phyloP scores from a whole-genome alignment of 2,113 vertebrate genomes.

The Anarhynchus alexandrinus region DNA sequence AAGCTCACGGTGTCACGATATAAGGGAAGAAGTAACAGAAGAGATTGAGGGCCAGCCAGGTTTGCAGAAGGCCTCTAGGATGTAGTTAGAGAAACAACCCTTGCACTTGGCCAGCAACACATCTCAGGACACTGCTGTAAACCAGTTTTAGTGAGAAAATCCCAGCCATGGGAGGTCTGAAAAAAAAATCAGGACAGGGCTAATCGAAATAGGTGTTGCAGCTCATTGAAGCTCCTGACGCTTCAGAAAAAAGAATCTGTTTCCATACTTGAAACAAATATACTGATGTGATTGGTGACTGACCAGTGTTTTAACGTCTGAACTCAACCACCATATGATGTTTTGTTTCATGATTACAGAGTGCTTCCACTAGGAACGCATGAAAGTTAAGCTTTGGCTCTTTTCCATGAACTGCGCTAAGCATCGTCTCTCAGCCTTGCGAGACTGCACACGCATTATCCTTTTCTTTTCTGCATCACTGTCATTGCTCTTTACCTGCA shows the following conservation, averaged over 20 bases:
- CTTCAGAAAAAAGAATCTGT: background rate
- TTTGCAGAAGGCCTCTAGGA: background rate
- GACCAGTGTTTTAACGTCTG: background rate
- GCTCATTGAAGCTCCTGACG: background rate
- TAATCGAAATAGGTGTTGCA: background rate
- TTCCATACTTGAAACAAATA: conserved; percentile 16
- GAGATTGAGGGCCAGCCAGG: background rate
- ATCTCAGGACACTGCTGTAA: background rate
- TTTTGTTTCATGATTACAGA: conserved; percentile 35
- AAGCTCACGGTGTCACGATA: background rate
- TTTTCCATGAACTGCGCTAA: background rate
- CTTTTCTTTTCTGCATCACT: background rate
- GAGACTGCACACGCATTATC: background rate
- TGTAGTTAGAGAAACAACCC: background rate
- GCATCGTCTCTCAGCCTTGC: background rate
- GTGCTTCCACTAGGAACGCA: background rate
- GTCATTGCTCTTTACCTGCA: background rate
- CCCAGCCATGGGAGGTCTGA: background rate
- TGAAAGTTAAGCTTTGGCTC: conserved; percentile 5
- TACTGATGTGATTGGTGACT: background rate
- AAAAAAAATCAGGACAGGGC: background rate
- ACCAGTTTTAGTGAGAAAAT: background rate
- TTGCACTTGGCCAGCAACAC: background rate
- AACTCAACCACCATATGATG: background rate
- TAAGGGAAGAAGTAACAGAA: background rate